These are phyloP conservation scores for Phania funesta DNA, from an alignment of 2,888 invertebrate genomes.

Conservation along the genomic window DNA sequence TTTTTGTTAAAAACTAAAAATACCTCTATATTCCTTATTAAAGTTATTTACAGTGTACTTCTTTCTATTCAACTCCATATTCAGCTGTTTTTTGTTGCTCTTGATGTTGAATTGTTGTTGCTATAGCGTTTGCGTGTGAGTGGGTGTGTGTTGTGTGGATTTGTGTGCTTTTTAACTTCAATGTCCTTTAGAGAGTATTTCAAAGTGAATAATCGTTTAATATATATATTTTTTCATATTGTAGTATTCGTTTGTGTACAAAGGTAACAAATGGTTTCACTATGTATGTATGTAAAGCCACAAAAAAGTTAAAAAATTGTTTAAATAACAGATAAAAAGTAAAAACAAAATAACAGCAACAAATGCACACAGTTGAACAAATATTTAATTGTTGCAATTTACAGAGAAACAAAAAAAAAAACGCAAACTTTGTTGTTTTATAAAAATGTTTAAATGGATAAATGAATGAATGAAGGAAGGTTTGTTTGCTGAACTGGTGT, in stretches of 20 bases:
- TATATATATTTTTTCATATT: constrained; percentile 9
- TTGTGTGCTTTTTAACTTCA: constrained; percentile 30
- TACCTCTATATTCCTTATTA: too few species aligned
- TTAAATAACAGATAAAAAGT: constrained; percentile 70
- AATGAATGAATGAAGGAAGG: constrained; percentile 46
- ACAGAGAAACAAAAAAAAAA: constrained; percentile 6
- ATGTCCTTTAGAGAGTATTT: constrained; percentile 58
- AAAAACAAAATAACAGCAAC: constrained; percentile 49
- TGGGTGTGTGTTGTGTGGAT: constrained; percentile 9
- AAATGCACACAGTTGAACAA: constrained; percentile 75
- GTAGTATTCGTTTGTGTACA: constrained; percentile 55
- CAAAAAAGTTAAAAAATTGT: constrained; percentile 65
- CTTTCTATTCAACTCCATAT: neutral
- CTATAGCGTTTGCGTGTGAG: neutral
- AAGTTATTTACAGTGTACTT: too few species aligned
- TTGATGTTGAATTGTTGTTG: constrained; percentile 32
- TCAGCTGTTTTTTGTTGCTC: constrained; percentile 34
- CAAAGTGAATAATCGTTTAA: constrained; percentile 59
- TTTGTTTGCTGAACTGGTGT: constrained; percentile 32
- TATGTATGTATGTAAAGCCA: constrained; percentile 50
- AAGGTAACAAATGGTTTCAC: constrained; percentile 66
- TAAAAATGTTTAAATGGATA: constrained; percentile 53
- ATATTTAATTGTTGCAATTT: constrained; percentile 78
- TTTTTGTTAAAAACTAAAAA: too few species aligned
- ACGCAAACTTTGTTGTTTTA: constrained; percentile 40